These are phyloP conservation scores for Callyntrura guangdongensis DNA, from an alignment of 2,888 invertebrate genomes.

Conservation along the genomic window DNA sequence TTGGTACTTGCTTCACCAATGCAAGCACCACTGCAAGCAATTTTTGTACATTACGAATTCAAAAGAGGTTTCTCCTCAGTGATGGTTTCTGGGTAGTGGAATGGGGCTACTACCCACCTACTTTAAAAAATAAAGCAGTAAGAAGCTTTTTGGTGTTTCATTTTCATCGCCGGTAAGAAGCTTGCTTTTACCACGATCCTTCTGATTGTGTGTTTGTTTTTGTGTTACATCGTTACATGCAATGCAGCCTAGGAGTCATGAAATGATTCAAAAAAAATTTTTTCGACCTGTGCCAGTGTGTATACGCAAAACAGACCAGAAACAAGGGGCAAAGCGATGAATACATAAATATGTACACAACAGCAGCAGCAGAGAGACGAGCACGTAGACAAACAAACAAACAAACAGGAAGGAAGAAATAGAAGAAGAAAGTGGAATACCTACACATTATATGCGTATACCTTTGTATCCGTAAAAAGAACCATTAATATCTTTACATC, in stretches of 20 bases:
- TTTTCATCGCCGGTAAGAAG: background rate
- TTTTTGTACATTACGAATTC: constrained; percentile 72
- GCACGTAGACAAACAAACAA: constrained; percentile 39
- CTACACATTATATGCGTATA: too few relatives aligned
- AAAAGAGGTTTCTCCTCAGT: constrained; percentile 53
- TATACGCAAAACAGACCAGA: background rate
- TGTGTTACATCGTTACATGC: too few relatives aligned
- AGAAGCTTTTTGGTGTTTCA: background rate
- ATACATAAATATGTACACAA: constrained; percentile 10
- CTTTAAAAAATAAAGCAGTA: background rate
- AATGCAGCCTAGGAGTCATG: constrained; percentile 33
- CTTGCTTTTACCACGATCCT: background rate
- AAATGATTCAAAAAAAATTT: constrained; percentile 70
- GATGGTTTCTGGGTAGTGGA: too few relatives aligned
- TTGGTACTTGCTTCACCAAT: background rate
- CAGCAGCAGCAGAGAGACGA: background rate
- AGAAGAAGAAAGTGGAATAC: background rate
- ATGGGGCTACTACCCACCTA: constrained; percentile 51
- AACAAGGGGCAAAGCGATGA: background rate
- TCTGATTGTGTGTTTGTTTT: too few relatives aligned
- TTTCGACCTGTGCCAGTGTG: constrained; percentile 56
- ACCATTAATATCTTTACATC: too few relatives aligned
- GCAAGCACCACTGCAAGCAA: background rate
- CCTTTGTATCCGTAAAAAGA: too few relatives aligned
- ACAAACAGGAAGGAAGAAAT: constrained; percentile 11